These are phyloP conservation scores for Leucophenga varia DNA, from an alignment of 1,140 invertebrate genomes.

Conservation along the genomic window DNA sequence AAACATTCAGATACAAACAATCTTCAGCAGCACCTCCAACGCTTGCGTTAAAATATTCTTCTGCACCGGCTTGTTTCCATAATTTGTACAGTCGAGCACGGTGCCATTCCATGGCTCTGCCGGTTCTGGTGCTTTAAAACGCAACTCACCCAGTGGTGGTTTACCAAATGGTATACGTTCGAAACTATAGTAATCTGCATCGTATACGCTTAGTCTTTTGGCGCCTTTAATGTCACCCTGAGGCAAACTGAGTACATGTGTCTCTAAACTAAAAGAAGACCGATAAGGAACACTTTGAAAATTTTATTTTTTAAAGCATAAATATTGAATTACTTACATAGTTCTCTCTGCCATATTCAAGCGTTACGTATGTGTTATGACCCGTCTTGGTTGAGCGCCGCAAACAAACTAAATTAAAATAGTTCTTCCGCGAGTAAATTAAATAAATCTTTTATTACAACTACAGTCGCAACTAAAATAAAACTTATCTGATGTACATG, in stretches of 20 bases:
- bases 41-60: conserved; percentile 19
- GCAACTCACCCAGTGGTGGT: conserved; percentile 67
- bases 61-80: conserved; percentile 32
- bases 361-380: background rate
- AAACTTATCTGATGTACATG: no score
- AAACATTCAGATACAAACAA: conserved; percentile 55
- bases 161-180: conserved; percentile 71
- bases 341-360: conserved; percentile 27
- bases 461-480: no score
- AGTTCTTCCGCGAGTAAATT: background rate
- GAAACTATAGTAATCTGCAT: conserved; percentile 55
- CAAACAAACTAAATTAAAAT: conserved; percentile 19
- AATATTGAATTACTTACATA: conserved; percentile 8
- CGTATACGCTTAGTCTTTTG: conserved; percentile 27
- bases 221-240: conserved; percentile 37
- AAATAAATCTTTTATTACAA: no score
- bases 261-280: conserved; percentile 13
- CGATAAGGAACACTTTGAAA: background rate
- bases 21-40: conserved; percentile 53
- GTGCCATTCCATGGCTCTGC: conserved; percentile 55
- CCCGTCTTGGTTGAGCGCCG: conserved; percentile 4
- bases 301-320: background rate
- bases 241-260: conserved; percentile 25
- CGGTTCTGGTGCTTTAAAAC: conserved; percentile 62
- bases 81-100: conserved; percentile 32